Conservation (phyloP, 2,888 invertebrate genomes). For the Tuta absoluta region DNA sequence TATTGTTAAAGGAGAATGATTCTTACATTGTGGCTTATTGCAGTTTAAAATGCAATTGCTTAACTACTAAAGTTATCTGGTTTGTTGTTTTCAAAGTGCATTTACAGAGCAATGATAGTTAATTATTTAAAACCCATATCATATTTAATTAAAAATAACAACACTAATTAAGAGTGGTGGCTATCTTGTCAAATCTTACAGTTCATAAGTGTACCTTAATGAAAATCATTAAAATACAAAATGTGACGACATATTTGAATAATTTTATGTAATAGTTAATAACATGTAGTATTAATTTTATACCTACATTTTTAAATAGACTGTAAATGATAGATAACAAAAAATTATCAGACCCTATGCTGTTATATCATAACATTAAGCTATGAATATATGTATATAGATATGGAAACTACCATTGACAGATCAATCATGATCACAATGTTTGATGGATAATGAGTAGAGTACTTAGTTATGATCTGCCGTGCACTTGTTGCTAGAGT, state of each 20-base stretch:
- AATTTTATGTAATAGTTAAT: no score
- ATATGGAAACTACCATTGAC: conserved; percentile 27
- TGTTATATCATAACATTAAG: neutral
- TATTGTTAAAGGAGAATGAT: neutral
- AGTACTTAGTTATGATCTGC: neutral
- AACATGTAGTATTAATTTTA: no score
- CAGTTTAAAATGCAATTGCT: neutral
- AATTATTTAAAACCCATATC: neutral
- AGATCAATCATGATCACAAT: conserved; percentile 39
- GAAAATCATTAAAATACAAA: no score
- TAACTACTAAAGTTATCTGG: neutral
- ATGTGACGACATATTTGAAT: no score
- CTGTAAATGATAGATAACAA: no score
- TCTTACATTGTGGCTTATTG: neutral
- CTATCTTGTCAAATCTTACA: neutral
- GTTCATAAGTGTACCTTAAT: no score
- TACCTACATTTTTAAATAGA: no score
- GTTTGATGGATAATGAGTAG: neutral
- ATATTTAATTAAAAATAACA: neutral
- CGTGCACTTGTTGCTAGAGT: neutral
- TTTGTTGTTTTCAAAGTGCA: neutral
- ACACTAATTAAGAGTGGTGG: neutral
- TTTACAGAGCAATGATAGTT: neutral
- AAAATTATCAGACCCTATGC: neutral
- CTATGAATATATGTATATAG: neutral